phyloP scores from a whole-genome alignment of 2,888 invertebrate species.

The Trachelus troglodyta region DNA sequence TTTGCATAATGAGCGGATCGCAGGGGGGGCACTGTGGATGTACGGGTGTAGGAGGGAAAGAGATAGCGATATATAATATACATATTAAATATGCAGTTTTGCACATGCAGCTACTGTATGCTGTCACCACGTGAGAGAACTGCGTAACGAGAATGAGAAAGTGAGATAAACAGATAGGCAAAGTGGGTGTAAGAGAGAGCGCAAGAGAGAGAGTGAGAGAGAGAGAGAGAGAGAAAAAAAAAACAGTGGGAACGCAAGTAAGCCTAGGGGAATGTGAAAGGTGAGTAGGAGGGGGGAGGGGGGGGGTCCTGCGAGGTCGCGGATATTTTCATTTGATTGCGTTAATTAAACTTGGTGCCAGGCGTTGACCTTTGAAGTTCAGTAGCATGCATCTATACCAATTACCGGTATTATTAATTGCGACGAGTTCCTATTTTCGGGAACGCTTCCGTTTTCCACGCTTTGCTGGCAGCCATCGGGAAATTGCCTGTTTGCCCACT shows the following conservation, averaged over 20 bases:
- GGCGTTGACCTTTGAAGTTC: conserved; percentile 58
- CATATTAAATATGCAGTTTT: no score
- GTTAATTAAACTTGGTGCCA: conserved; percentile 53
- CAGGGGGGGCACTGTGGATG: background rate
- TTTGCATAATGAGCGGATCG: conserved; percentile 58
- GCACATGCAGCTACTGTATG: no score
- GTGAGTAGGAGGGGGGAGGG: background rate
- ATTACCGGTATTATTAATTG: conserved; percentile 51
- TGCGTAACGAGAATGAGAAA: background rate
- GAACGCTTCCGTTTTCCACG: background rate
- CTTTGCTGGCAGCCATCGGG: background rate
- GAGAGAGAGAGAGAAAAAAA: no score
- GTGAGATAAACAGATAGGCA: background rate
- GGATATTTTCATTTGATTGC: conserved; percentile 63
- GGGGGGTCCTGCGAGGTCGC: conserved; percentile 27
- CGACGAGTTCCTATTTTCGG: conserved; percentile 9
- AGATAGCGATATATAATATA: background rate
- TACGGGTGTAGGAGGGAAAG: background rate
- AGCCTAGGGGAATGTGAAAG: background rate
- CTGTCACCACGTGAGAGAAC: background rate
- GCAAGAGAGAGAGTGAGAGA: no score
- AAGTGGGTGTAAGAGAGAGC: no score
- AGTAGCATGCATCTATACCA: conserved; percentile 44
- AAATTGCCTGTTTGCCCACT: background rate
- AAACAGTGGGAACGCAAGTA: background rate